Conservation (phyloP, 1,140 invertebrate genomes). For the Drosophila yakuba region DNA sequence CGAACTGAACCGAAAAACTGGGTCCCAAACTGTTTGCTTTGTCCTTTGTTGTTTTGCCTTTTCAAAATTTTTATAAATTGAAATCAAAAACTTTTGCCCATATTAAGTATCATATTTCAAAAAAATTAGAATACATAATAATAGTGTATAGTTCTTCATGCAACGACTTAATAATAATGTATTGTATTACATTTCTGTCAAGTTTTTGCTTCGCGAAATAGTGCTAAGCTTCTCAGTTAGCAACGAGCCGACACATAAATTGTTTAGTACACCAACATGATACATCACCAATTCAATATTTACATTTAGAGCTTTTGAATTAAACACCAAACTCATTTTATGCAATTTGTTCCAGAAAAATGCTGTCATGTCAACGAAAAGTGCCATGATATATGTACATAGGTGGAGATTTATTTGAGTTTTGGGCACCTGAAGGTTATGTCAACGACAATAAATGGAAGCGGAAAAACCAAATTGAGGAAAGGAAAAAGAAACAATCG, state of each 20-base stretch:
- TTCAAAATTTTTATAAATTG: slow-evolving; percentile 61
- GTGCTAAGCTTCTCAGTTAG: too few species aligned
- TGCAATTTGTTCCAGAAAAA: slow-evolving; percentile 31
- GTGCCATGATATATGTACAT: slow-evolving; percentile 59
- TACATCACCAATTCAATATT: not conserved
- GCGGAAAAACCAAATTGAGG: slow-evolving; percentile 14
- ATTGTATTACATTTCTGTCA: too few species aligned
- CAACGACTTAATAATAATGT: too few species aligned
- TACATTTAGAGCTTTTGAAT: slow-evolving; percentile 27
- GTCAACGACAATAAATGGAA: slow-evolving; percentile 56
- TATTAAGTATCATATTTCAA: slow-evolving; percentile 30
- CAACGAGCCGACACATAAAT: too few species aligned
- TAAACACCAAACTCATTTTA: slow-evolving; percentile 33
- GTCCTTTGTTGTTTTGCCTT: slow-evolving; percentile 31
- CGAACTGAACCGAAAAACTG: slow-evolving; percentile 32
- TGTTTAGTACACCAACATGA: too few species aligned
- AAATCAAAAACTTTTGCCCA: slow-evolving; percentile 50
- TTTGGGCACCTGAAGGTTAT: slow-evolving; percentile 58
- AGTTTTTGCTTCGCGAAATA: too few species aligned
- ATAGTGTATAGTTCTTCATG: too few species aligned
- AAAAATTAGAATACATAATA: not conserved
- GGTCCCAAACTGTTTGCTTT: slow-evolving; percentile 41
- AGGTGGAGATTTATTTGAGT: slow-evolving; percentile 57
- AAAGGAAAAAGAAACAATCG: slow-evolving; percentile 34
- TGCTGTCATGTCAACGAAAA: slow-evolving; percentile 18